These are phyloP conservation scores for Kryptopterus vitreolus DNA, from an alignment of 2,797 vertebrate genomes.

Conservation along the genomic window DNA sequence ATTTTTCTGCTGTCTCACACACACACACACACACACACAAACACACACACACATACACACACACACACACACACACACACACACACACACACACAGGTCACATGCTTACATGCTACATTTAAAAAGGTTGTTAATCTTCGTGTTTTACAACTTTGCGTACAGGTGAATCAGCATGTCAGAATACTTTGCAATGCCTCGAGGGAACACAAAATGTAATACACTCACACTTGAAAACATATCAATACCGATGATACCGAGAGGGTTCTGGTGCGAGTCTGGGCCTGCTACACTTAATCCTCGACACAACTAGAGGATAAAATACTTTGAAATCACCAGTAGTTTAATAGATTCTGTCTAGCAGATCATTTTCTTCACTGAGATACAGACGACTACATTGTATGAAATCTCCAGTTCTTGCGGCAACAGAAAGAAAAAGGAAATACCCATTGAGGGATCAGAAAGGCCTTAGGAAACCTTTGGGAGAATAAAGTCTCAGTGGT, in stretches of 20 bases:
- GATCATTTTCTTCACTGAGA: constrained; percentile 24
- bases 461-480: not conserved
- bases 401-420: constrained; percentile 22
- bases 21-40: too few relatives aligned
- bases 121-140: constrained; percentile 54
- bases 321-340: constrained; percentile 31
- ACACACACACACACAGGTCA: constrained; percentile 48
- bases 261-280: constrained; percentile 35
- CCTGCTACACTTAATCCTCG: constrained; percentile 41
- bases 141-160: constrained; percentile 60
- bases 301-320: constrained; percentile 33
- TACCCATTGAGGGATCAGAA: not conserved
- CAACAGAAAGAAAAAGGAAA: constrained; percentile 12
- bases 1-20: constrained; percentile 42
- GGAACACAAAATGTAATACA: constrained; percentile 63
- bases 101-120: constrained; percentile 34
- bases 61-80: too few relatives aligned
- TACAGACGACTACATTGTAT: constrained; percentile 30
- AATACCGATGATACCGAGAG: constrained; percentile 34
- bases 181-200: constrained; percentile 51
- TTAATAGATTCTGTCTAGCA: constrained; percentile 14
- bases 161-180: constrained; percentile 67
- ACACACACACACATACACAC: too few relatives aligned
- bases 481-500: too few relatives aligned
- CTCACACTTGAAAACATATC: constrained; percentile 50